Evolutionary conservation across 1,140 invertebrate genomes (phyloP), one percentile per base, ranked within the genome.

Genomic region (Lepidurus packardi): DNA sequence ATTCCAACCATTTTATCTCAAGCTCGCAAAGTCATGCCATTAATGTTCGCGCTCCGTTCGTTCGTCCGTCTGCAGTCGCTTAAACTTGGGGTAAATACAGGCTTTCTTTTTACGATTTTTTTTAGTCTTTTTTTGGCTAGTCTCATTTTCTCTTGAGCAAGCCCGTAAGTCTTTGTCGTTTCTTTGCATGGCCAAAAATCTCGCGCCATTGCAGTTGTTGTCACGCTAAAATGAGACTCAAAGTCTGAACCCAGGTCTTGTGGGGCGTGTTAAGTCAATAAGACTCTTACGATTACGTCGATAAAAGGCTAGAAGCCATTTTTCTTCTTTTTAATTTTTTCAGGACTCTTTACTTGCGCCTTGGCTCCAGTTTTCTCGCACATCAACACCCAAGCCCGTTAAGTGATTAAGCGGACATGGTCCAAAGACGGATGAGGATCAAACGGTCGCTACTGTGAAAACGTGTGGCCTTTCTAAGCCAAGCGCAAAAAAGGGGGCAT

Each of bases 231-330:
- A 65, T n/a, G 8, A 65, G 53, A 65, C 53, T 65, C 53, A 13
- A 11, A 13, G 16, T 65, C 53, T 65, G 13, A 13, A 21, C 53
- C 53, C 53, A 65, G 21, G 53, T 65, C 53, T 65, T 21, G 13
- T 65, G 53, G 53, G 53, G 53, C 53, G 53, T 65, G 53, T 65
- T 65, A 65, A 65, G 53, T 65, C 53, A 65, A 65, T 65, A 65
- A 65, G 53, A 16, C 47, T 65, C 47, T 21, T 21, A 65, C 53
- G 53, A 65, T 65, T 65, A 65, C 53, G 53, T 65, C 53, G 53
- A 65, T n/a, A 65, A 65, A 65, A 65, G 53, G 21, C 53, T 65
- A 65, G 21, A 65, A 65, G 53, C 16, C 53, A n/a, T n/a, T 65
- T 65, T 21, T 21, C 21, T 65, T 16, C 21, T 16, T 65, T 65